These are phyloP conservation scores for Buathra laborator DNA, from an alignment of 2,888 invertebrate genomes.

Conservation along the genomic window DNA sequence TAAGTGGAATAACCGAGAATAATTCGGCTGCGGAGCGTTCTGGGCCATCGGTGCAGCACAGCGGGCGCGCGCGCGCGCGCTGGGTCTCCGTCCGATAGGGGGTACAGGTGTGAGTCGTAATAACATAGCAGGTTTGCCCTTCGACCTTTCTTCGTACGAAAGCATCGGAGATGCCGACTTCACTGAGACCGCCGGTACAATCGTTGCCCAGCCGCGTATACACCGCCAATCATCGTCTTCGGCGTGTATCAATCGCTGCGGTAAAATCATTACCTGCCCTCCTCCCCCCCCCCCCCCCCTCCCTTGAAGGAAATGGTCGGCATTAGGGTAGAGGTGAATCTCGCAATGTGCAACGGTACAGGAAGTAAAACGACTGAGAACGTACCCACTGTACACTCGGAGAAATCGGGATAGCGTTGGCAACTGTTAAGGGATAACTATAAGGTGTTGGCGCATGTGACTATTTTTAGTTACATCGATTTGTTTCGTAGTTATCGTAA, in stretches of 20 bases:
- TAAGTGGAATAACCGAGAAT: slow-evolving; percentile 66
- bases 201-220: slow-evolving; percentile 72
- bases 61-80: neutral
- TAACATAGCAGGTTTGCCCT: slow-evolving; percentile 82
- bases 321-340: slow-evolving; percentile 72
- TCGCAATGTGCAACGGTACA: slow-evolving; percentile 61
- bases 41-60: slow-evolving; percentile 40
- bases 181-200: slow-evolving; percentile 81
- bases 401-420: too few species aligned
- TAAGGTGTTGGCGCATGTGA: too few species aligned
- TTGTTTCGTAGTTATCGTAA: too few species aligned
- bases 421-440: too few species aligned
- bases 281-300: slow-evolving; percentile 64
- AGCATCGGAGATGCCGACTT: slow-evolving; percentile 78
- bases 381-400: slow-evolving; percentile 19
- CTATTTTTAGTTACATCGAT: too few species aligned
- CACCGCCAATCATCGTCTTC: slow-evolving; percentile 72
- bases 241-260: slow-evolving; percentile 83
- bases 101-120: slow-evolving; percentile 84
- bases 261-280: slow-evolving; percentile 79
- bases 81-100: slow-evolving; percentile 50
- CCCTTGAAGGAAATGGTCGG: slow-evolving; percentile 71
- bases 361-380: slow-evolving; percentile 61
- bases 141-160: slow-evolving; percentile 75
- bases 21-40: slow-evolving; percentile 67